These are phyloP conservation scores for Zonotrichia leucophrys DNA, from an alignment of 2,113 vertebrate species.

Conservation along the genomic window DNA sequence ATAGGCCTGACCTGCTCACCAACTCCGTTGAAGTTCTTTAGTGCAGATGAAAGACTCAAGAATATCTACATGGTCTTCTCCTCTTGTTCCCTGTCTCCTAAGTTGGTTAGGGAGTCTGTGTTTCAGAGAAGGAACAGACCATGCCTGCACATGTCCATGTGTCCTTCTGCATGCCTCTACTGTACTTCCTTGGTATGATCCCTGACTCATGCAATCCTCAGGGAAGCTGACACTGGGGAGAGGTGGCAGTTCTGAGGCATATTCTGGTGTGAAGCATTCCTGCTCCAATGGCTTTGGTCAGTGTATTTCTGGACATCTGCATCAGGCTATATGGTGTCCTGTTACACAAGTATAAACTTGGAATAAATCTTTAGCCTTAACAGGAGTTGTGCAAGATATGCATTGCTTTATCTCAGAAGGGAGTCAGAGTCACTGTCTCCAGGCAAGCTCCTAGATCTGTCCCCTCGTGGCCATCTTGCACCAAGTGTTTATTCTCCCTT, in stretches of 20 bases:
- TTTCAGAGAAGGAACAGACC: background rate
- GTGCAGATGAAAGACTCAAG: background rate
- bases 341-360: background rate
- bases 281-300: background rate
- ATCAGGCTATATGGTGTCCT: background rate
- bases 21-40: background rate
- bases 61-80: background rate
- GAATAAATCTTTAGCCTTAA: constrained; percentile 30
- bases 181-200: background rate
- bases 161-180: background rate
- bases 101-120: background rate
- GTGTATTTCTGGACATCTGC: constrained; percentile 6
- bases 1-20: background rate
- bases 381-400: background rate
- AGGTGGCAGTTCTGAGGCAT: background rate
- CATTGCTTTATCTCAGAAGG: background rate
- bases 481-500: background rate
- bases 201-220: background rate
- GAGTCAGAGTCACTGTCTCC: background rate
- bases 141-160: background rate
- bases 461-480: background rate
- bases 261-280: background rate
- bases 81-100: background rate
- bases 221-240: background rate
- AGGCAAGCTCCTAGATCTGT: background rate